phyloP scores from a whole-genome alignment of 2,888 invertebrate genomes.

The Stenurella melanura region DNA sequence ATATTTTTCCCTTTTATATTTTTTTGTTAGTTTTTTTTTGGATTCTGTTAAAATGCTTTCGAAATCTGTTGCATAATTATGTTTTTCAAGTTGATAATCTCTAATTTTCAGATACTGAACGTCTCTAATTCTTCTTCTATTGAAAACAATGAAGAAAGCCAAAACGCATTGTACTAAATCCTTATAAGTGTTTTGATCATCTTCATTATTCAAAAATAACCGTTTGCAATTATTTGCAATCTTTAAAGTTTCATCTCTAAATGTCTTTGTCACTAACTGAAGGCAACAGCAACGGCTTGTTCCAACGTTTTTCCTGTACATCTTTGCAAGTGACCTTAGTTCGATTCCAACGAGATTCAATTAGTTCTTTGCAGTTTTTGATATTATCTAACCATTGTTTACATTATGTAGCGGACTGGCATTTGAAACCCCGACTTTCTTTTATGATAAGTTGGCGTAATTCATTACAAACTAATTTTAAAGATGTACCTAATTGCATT shows the following conservation, averaged over 20 bases:
- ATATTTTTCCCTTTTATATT: too few relatives aligned
- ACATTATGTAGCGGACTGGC: background rate
- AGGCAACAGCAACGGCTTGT: conserved; percentile 15
- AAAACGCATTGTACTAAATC: too few relatives aligned
- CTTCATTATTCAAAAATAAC: conserved; percentile 30
- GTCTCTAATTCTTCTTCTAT: too few relatives aligned
- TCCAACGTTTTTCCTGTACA: conserved; percentile 18
- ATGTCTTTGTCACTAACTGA: conserved; percentile 19
- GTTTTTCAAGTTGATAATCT: too few relatives aligned
- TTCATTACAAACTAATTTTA: conserved; percentile 55
- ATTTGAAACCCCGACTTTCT: conserved; percentile 18
- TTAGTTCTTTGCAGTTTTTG: conserved; percentile 16
- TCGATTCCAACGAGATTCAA: conserved; percentile 21
- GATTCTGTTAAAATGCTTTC: too few relatives aligned
- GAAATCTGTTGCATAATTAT: too few relatives aligned
- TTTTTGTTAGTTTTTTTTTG: too few relatives aligned
- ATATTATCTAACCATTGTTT: conserved; percentile 7
- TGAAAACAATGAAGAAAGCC: too few relatives aligned
- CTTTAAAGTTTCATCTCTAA: background rate
- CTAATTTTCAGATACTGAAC: too few relatives aligned
- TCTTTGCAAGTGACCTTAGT: conserved; percentile 24
- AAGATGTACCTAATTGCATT: too few relatives aligned
- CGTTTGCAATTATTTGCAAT: background rate
- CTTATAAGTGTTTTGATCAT: too few relatives aligned
- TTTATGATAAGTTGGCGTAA: too few relatives aligned